Base-by-base conservation (phyloP, 2,888 invertebrate species). In the Octodonta nipae region DNA sequence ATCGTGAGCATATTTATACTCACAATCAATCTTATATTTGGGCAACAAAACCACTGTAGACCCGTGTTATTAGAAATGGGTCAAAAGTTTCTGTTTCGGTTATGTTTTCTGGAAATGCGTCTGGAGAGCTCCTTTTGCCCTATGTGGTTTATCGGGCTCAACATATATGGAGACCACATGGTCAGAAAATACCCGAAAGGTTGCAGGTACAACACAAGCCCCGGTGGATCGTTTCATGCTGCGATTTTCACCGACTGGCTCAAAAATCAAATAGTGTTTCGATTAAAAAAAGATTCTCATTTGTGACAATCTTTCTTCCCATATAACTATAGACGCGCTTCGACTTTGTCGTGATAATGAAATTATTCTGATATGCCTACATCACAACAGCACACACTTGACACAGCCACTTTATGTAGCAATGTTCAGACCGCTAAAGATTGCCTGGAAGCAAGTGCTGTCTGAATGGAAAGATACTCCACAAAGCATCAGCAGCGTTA, bases 151-250 rank as follows among this genome's bases (percentile, higher is more conserved):
- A n/a, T n/a, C n/a, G n/a, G n/a, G n/a, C n/a, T n/a, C n/a, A n/a
- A n/a, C n/a, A n/a, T n/a, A n/a, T n/a, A n/a, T n/a, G n/a, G n/a
- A n/a, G n/a, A n/a, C n/a, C n/a, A n/a, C n/a, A n/a, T n/a, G n/a
- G n/a, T n/a, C n/a, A n/a, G n/a, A n/a, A n/a, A n/a, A n/a, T n/a
- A n/a, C n/a, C n/a, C n/a, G n/a, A n/a, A n/a, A n/a, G n/a, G n/a
- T n/a, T n/a, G n/a, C n/a, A n/a, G n/a, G n/a, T n/a, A n/a, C 20
- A 40, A 44, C 30, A 13, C 15, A 22, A 40, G 33, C 25, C 27
- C 11, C 12, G 16, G 35, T 32, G 32, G 33, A 20, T 42, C 38
- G 34, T 36, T 42, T 32, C 36, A 41, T 30, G 37, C 30, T 10
- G 10, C n/a, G 3, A 33, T 15, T 17, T 40, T 41, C 13, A 22